Evolutionary conservation across 23 tunicate genomes (phyloP).

Genomic region (Phallusia fumigata): DNA sequence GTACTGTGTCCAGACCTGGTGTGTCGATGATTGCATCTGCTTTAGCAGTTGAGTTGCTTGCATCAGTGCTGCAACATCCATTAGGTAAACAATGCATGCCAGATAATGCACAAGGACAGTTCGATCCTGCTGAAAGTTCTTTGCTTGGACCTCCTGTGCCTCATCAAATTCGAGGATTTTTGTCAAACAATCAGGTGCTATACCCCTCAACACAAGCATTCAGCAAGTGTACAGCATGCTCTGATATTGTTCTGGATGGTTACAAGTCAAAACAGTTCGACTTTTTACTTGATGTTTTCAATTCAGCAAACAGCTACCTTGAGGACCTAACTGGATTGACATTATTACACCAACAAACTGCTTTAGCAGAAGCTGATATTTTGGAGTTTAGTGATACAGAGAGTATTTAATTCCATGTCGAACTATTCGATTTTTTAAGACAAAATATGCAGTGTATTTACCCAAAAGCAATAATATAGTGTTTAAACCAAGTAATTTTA

Average conservation of each 20-base stretch:
- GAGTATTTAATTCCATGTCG: conserved; percentile 23
- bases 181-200: conserved; percentile 64
- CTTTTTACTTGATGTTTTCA: conserved; percentile 91
- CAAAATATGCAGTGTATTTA: no score
- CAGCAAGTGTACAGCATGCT: conserved; percentile 95
- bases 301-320: conserved; percentile 66
- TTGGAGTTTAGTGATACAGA: conserved; percentile 84
- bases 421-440: no score
- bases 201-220: conserved; percentile 86
- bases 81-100: conserved; percentile 43
- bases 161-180: conserved; percentile 95
- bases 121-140: background rate
- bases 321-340: conserved; percentile 96
- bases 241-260: conserved; percentile 48
- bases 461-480: no score
- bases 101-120: conserved; percentile 22
- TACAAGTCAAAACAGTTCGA: conserved; percentile 38
- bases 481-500: no score
- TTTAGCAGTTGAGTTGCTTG: conserved; percentile 89
- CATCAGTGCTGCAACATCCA: conserved; percentile 87
- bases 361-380: conserved; percentile 63
- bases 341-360: conserved; percentile 62
- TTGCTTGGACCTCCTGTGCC: conserved; percentile 79
- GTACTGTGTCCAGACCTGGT: conserved; percentile 99
- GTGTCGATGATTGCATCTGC: conserved; percentile 98